Evolutionary conservation across 37 sponge, comb jelly and placozoan species (phyloP).

Genomic region (Chondrilla cf. caribensis): DNA sequence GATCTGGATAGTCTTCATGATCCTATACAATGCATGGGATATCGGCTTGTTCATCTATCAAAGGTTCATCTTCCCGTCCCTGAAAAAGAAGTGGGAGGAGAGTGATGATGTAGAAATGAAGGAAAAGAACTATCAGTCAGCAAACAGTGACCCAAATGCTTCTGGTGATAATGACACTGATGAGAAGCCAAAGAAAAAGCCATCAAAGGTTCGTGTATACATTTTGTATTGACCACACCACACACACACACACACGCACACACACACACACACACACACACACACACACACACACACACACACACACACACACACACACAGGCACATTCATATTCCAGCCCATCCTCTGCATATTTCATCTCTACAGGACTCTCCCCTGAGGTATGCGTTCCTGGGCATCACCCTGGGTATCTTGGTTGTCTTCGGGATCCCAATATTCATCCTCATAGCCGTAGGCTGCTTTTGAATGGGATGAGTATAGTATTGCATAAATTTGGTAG

Average conservation of each 20-base stretch:
- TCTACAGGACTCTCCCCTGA: conserved; percentile 7
- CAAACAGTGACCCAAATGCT: background rate
- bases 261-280: too few relatives aligned
- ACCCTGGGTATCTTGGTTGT: background rate
- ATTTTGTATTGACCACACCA: background rate
- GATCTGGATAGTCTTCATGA: conserved; percentile 3
- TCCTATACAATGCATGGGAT: conserved; percentile 4
- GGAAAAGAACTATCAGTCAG: background rate
- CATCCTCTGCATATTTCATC: background rate
- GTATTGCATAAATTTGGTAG: background rate
- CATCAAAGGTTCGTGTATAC: conserved; percentile 3
- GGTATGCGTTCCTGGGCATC: background rate
- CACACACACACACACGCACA: too few relatives aligned
- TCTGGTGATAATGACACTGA: background rate
- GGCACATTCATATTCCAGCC: too few relatives aligned
- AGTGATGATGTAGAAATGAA: background rate
- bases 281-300: too few relatives aligned
- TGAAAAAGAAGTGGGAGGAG: conserved; percentile 6
- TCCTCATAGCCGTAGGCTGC: conserved; percentile 6
- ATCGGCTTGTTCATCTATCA: background rate
- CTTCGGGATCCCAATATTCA: background rate
- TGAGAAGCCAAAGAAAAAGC: conserved; percentile 14
- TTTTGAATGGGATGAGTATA: background rate
- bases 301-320: too few relatives aligned
- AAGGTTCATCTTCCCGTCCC: background rate